Evolutionary conservation across 2,888 invertebrate genomes (phyloP), one percentile per base, ranked within the genome.

Genomic region (Morpho helenor): DNA sequence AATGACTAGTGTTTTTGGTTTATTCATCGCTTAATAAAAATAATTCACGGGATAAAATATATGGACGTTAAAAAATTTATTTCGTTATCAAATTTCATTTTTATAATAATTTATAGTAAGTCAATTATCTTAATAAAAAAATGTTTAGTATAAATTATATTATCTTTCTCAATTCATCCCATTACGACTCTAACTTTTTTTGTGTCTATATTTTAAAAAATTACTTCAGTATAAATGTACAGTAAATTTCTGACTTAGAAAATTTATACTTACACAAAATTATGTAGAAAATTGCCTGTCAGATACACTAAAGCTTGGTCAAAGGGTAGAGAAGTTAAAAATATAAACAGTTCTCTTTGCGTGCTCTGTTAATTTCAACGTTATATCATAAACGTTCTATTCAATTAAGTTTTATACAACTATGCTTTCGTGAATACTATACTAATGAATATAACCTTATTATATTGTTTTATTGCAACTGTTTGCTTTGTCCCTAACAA

Each of bases 201-300:
- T 31, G n/a, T 31, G 3, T 31, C 3, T 31, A 31, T 31, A 31
- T 31, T 31, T 31, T 3, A 5, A 31, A 31, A 31, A 31, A 31
- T 2, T 5, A 31, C 3, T 31, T 31, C 3, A 31, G 31, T 31
- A 2, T 31, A 31, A 31, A 31, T 31, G 31, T 31, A 45, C 52
- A 31, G 16, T 59, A 41, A 39, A 46, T 22, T 10, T 31, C 16
- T 52, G 31, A 39, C 45, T 45, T 39, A 16, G 41, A 16, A 58
- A 44, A 41, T 49, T 40, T 49, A 58, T 46, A 53, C 53, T 22
- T 39, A 74, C 70, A 76, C 73, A 72, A 75, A 76, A 75, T 66
- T 77, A 73, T 77, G 78, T 73, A 80, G 79, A 77, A 85, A 87
- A 86, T 87, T 85, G 77, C 84, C 82, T 86, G 86, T 84, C 86